Evolutionary conservation across 2,888 invertebrate species (phyloP).

Genomic region (Campoletis raptor): DNA sequence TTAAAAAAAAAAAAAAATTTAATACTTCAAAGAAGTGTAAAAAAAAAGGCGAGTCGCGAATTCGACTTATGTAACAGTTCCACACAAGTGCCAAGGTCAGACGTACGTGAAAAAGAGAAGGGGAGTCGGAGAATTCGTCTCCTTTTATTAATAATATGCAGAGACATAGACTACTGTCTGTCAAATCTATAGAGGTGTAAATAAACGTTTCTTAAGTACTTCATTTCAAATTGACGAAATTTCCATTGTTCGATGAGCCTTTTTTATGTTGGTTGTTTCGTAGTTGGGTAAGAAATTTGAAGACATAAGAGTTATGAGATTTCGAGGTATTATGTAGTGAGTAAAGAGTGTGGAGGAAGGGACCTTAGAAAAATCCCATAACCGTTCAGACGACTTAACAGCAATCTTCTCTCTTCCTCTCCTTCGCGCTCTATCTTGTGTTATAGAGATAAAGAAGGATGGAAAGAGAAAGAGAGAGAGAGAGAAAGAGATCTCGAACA

Average conservation of each 20-base stretch:
- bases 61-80: background rate
- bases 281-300: background rate
- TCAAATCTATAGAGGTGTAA: background rate
- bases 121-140: background rate
- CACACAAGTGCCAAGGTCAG: constrained; percentile 13
- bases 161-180: constrained; percentile 1
- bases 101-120: background rate
- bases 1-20: background rate
- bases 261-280: background rate
- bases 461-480: constrained; percentile 25
- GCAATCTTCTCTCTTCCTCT: constrained; percentile 1
- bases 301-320: constrained; percentile 23
- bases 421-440: background rate
- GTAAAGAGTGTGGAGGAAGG: background rate
- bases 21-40: background rate
- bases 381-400: constrained; percentile 36
- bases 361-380: constrained; percentile 30
- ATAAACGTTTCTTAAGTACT: background rate
- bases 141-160: background rate
- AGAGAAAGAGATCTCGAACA: constrained; percentile 72
- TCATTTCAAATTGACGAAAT: background rate
- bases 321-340: constrained; percentile 16
- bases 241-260: background rate
- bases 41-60: background rate
- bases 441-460: background rate